Percentiles rank a stretch among this genome's conserved stretches.
These are phyloP conservation scores for Diceros bicornis DNA, from an alignment of 2,797 vertebrate species.

Conservation along the genomic window DNA sequence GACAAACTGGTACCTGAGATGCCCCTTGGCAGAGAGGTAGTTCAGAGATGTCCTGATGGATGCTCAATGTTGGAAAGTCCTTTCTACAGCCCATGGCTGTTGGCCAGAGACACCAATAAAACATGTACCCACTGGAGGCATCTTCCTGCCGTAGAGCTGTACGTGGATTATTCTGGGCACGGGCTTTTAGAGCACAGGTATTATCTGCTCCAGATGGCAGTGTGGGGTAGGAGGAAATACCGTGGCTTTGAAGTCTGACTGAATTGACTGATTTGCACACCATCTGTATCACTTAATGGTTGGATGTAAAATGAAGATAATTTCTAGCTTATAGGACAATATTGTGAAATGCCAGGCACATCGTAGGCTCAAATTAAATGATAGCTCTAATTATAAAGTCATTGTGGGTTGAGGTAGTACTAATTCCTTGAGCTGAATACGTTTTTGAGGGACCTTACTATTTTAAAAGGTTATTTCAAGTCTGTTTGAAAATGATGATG, in stretches of 20 bases:
- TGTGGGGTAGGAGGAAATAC: fast-evolving
- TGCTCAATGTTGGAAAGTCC: neutral
- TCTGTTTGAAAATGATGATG: constrained; percentile 45
- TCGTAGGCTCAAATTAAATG: neutral
- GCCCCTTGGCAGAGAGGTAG: neutral
- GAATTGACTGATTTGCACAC: neutral
- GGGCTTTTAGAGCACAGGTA: neutral
- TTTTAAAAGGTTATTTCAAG: constrained; percentile 48
- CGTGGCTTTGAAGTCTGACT: neutral
- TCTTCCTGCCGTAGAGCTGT: neutral
- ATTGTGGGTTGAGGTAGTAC: neutral
- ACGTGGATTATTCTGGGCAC: neutral
- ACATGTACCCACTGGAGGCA: neutral
- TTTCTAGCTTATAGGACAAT: neutral
- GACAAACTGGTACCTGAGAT: neutral
- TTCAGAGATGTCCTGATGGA: neutral
- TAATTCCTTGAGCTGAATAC: neutral
- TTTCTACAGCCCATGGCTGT: neutral
- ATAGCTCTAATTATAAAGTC: neutral
- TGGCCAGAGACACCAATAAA: neutral
- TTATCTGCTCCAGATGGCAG: neutral
- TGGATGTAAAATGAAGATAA: neutral
- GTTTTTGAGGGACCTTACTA: neutral
- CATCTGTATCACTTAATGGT: neutral
- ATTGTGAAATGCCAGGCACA: neutral